These are phyloP conservation scores for Pseudorectes ferrugineus DNA, from an alignment of 2,113 vertebrate species.

Conservation along the genomic window DNA sequence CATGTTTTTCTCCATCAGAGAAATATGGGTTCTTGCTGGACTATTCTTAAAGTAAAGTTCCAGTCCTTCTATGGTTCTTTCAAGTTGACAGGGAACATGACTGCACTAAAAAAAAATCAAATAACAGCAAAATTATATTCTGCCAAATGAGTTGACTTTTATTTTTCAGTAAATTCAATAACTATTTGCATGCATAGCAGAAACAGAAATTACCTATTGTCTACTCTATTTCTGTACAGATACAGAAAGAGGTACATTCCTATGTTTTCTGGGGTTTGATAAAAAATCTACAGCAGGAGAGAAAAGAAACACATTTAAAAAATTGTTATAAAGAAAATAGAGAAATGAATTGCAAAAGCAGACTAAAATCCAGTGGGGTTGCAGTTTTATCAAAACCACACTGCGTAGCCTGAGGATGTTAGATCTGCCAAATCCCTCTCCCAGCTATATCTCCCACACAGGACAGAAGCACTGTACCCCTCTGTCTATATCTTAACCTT, in stretches of 20 bases:
- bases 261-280: neutral
- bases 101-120: neutral
- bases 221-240: neutral
- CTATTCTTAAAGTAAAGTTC: neutral
- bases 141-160: neutral
- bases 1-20: neutral
- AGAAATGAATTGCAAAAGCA: neutral
- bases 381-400: neutral
- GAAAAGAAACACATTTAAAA: neutral
- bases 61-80: neutral
- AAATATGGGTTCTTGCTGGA: rapidly evolving
- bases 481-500: neutral
- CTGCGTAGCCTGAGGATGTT: neutral
- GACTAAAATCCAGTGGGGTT: neutral
- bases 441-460: rapidly evolving
- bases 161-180: neutral
- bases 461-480: neutral
- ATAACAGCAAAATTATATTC: neutral
- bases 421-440: neutral
- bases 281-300: neutral
- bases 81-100: neutral
- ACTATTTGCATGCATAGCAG: neutral
- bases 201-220: neutral
- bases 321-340: neutral
- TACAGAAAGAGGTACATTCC: neutral